These are phyloP conservation scores for Neelides sp. DNA, from an alignment of 1,140 invertebrate genomes.

Conservation along the genomic window DNA sequence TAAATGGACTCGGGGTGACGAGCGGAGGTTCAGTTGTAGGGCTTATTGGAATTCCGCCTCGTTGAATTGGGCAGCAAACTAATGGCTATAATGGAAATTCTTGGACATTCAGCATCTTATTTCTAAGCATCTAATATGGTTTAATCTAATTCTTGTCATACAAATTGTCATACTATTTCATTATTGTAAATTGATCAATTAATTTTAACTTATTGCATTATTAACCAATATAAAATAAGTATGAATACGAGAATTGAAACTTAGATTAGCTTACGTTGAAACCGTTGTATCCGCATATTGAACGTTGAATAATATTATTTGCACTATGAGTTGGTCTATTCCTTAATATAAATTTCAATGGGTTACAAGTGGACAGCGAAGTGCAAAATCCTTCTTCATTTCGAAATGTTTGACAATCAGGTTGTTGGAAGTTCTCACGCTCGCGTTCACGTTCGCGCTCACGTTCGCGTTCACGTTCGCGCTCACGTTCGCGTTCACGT, in stretches of 20 bases:
- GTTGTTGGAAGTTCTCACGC: neutral
- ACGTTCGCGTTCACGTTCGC: neutral
- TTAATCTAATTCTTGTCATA: neutral
- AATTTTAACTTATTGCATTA: too few relatives aligned
- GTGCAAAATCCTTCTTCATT: conserved; percentile 18
- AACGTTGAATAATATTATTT: conserved; percentile 36
- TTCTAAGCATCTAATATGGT: neutral
- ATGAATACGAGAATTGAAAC: neutral
- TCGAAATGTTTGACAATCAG: conserved; percentile 22
- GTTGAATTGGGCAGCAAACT: too few relatives aligned
- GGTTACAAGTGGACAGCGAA: conserved; percentile 8
- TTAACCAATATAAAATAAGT: too few relatives aligned
- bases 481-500: neutral
- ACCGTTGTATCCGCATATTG: conserved; percentile 43
- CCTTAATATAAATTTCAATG: conserved; percentile 6
- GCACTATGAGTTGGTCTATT: conserved; percentile 2
- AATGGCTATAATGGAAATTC: too few relatives aligned
- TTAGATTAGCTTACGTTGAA: conserved; percentile 10
- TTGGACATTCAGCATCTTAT: neutral
- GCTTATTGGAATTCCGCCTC: too few relatives aligned
- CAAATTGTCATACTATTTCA: neutral
- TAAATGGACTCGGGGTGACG: too few relatives aligned
- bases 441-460: neutral
- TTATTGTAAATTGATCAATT: conserved; percentile 1
- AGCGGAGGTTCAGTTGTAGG: too few relatives aligned